Base-by-base conservation (phyloP, 2,113 vertebrate species). In the Regulus satrapa region DNA sequence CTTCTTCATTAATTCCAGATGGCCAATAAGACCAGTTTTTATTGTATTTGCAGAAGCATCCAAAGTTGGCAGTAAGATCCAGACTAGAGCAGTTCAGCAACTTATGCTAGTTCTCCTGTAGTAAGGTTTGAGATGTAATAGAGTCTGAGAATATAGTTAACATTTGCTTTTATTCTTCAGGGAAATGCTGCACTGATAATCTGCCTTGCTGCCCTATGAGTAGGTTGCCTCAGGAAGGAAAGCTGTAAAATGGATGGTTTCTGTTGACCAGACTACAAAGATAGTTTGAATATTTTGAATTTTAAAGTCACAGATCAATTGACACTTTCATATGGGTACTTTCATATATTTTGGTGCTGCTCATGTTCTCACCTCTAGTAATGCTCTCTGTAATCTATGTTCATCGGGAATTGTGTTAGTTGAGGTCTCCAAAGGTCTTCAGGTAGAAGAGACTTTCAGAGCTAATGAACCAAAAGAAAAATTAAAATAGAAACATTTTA, bases 1-100 rank as follows among this genome's bases (percentile, higher is more conserved):
- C 43, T 89, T 89, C 41, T 94, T 31, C 58, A 68, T 94, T 88
- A 89, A 55, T 88, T 95, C 76, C 80, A 95, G 64, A 71, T 92
- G 80, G 63, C 68, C 62, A 75, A n/a, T 78, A 91, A 34, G 48
- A 87, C 16, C 24, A 31, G 9, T 46, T 76, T 91, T 89, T 87
- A 68, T 38, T 64, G 40, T 77, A 34, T 80, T 77, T 94, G 54
- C 29, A 68, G 77, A 84, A 87, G 48, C 41, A 85, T 87, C 69
- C 25, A 51, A 91, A 92, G 21, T 74, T 94, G 61, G 62, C 69
- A 82, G 18, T 21, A 74, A 45, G 26, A 84, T 29, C 78, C 21
- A 51, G 31, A 54, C 56, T 61, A 59, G 14, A 87, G 46, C 12
- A 74, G 43, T 55, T 86, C 43, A 81, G 10, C 14, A 17, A 43